Conservation (phyloP, 2,113 vertebrate genomes). For the Zosterops hypoxanthus region DNA sequence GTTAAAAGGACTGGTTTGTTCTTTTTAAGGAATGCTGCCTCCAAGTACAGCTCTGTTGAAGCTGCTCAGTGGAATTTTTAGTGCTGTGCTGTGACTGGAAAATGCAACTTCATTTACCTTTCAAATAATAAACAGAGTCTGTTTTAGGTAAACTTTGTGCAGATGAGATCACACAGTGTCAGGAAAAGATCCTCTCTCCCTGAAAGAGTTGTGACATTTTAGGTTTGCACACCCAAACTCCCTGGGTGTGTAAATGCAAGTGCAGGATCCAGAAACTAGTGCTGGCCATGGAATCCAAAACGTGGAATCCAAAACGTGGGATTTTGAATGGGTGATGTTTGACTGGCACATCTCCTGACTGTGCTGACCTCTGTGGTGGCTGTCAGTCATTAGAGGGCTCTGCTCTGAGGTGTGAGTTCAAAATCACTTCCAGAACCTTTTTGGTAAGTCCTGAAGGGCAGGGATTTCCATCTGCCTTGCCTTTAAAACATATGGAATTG, state of each 20-base stretch:
- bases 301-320: not conserved
- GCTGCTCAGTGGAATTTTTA: not conserved
- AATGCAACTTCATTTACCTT: not conserved
- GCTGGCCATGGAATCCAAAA: not conserved
- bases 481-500: fast-evolving
- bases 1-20: not conserved
- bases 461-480: not conserved
- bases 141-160: not conserved
- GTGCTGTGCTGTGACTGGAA: not conserved
- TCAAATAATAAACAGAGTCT: not conserved
- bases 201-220: not conserved
- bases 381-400: not conserved
- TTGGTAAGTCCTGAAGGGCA: not conserved
- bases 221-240: not conserved
- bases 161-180: not conserved
- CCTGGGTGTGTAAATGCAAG: not conserved
- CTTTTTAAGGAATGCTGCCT: not conserved
- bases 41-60: not conserved
- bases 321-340: not conserved
- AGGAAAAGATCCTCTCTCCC: not conserved
- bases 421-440: not conserved
- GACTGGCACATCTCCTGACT: not conserved
- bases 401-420: not conserved
- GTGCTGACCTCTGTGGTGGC: not conserved
- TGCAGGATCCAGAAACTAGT: not conserved